Conservation (phyloP, 2,888 invertebrate species). For the Metellina segmentata region DNA sequence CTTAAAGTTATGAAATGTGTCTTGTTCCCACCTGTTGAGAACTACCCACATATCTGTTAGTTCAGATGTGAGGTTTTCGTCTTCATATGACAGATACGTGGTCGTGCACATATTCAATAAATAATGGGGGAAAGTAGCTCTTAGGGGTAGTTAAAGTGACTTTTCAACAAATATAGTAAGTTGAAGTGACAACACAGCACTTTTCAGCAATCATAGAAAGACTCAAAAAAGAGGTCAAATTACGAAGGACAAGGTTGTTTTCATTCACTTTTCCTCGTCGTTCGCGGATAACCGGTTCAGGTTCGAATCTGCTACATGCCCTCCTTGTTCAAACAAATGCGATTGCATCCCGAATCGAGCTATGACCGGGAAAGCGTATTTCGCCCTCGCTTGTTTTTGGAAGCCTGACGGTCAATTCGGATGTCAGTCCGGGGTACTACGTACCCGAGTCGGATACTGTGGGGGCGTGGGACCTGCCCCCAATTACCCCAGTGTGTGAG, state of each 20-base stretch:
- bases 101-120: too few relatives aligned
- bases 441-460: conserved; percentile 95
- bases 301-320: too few relatives aligned
- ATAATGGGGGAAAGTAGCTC: too few relatives aligned
- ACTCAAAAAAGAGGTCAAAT: neutral
- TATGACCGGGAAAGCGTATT: conserved; percentile 86
- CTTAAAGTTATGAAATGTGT: too few relatives aligned
- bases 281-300: neutral
- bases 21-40: too few relatives aligned
- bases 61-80: too few relatives aligned
- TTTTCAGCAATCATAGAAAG: too few relatives aligned
- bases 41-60: too few relatives aligned
- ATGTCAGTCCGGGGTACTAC: conserved; percentile 89
- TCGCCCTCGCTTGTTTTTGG: conserved; percentile 98
- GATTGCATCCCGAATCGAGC: neutral
- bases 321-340: neutral
- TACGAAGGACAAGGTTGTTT: neutral
- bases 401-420: conserved; percentile 93
- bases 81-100: too few relatives aligned
- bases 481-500: conserved; percentile 92
- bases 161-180: too few relatives aligned
- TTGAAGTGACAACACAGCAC: too few relatives aligned
- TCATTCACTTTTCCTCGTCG: neutral
- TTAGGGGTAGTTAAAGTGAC: too few relatives aligned
- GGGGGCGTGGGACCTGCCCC: conserved; percentile 92